Base-by-base conservation (phyloP, 2,113 vertebrate genomes). In the Hydrochoerus hydrochaeris region DNA sequence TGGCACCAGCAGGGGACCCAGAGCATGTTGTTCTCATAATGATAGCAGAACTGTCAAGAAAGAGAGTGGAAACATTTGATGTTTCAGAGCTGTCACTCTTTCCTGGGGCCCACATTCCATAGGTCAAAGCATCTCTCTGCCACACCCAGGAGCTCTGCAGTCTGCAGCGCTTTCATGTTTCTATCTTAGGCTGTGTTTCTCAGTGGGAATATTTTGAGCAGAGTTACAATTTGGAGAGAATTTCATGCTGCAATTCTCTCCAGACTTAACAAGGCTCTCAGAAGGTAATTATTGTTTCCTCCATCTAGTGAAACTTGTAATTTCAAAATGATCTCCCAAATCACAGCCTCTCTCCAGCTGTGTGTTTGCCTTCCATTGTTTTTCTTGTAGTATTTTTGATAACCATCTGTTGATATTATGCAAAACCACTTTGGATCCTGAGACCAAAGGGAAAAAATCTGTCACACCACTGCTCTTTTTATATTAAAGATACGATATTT, bases 321-420 rank as follows among this genome's bases (percentile, higher is more conserved):
- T 90, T 96, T 94, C 92, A 90, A 86, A 81, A 57, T 41, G 54
- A 82, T 69, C 86, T 92, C 28, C 57, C 49, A 91, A 67, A 92
- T 91, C 63, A 75, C n/a, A 8, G 3, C 81, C 11, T 57, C 46
- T 81, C 46, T 58, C 49, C 24, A 86, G 13, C 30, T 4, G 9
- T 22, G 13, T 32, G 13, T 32, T 71, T 20, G 1, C 24, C 4
- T 3, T 84, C 19, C 1, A 9, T 60, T n/a, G 0, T 32, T 52
- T 38, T 49, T 63, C 69, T 49, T 41, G 24, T 24, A 67, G 63
- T 3, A 54, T 30, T 83, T 90, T 49, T 88, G 26, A 86, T 83
- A 73, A 52, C 22, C 82, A 16, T 95, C 54, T 22, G 1, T 73
- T 90, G 77, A 16, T 54, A 0, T 80, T 17, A 4, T 73, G 7